Evolutionary conservation across 2,888 invertebrate species (phyloP).

Genomic region (Graphium colonna): DNA sequence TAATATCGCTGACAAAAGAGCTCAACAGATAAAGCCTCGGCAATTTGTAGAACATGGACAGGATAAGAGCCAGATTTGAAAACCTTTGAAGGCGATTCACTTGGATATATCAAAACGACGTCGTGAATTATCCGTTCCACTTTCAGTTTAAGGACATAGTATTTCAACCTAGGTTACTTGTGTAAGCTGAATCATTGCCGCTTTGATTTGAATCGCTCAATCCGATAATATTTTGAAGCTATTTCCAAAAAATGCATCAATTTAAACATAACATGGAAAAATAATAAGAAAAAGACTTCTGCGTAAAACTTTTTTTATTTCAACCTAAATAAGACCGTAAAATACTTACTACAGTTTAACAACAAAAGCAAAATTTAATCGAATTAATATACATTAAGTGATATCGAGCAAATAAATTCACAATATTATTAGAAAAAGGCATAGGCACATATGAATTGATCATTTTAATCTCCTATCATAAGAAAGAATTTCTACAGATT

Average conservation of each 20-base stretch:
- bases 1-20: slow-evolving; percentile 58
- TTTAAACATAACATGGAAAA: background rate
- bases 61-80: slow-evolving; percentile 54
- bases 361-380: slow-evolving; percentile 54
- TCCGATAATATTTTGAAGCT: background rate
- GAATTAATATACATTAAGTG: slow-evolving; percentile 49
- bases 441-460: slow-evolving; percentile 15
- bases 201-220: background rate
- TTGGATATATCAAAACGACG: slow-evolving; percentile 42
- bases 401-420: slow-evolving; percentile 37
- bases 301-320: slow-evolving; percentile 58
- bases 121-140: slow-evolving; percentile 35
- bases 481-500: slow-evolving; percentile 1
- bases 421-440: slow-evolving; percentile 26
- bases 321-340: slow-evolving; percentile 54
- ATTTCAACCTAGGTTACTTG: slow-evolving; percentile 4
- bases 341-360: slow-evolving; percentile 54
- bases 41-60: slow-evolving; percentile 55
- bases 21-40: slow-evolving; percentile 44
- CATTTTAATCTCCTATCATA: slow-evolving; percentile 3
- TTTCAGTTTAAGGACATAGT: slow-evolving; percentile 28
- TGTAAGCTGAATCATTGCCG: background rate
- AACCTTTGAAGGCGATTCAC: slow-evolving; percentile 47
- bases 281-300: slow-evolving; percentile 27
- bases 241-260: background rate